Percentiles rank a stretch among this genome's conserved stretches.
These are phyloP conservation scores for Sebastes steindachneri DNA, from an alignment of 2,797 vertebrate genomes.

Conservation along the genomic window DNA sequence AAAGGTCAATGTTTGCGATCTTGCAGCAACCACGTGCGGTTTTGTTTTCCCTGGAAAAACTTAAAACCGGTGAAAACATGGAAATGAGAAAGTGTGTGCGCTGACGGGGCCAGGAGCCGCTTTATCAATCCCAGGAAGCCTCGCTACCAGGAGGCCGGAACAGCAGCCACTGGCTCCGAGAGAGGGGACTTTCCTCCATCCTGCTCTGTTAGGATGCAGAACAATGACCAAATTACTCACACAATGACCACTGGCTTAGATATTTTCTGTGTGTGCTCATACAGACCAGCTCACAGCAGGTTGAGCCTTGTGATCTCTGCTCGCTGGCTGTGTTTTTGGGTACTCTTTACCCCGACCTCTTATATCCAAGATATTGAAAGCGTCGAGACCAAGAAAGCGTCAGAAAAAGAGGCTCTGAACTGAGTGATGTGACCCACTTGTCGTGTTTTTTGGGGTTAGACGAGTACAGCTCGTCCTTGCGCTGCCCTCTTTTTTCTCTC, in stretches of 20 bases:
- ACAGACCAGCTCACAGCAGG: conserved; percentile 49
- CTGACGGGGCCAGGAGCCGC: conserved; percentile 35
- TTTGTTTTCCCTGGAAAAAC: conserved; percentile 64
- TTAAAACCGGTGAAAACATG: conserved; percentile 37
- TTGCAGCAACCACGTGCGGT: conserved; percentile 16
- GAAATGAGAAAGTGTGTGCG: conserved; percentile 57
- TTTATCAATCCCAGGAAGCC: conserved; percentile 81
- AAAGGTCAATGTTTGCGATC: conserved; percentile 34
- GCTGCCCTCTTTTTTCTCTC: conserved; percentile 44
- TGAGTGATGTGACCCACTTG: conserved; percentile 66
- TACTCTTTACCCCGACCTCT: neutral
- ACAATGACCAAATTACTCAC: conserved; percentile 74
- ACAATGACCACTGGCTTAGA: conserved; percentile 31
- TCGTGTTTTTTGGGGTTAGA: conserved; percentile 33
- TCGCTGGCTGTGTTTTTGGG: conserved; percentile 2
- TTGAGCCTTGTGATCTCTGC: conserved; percentile 17
- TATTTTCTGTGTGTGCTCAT: conserved; percentile 46
- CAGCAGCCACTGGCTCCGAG: conserved; percentile 64
- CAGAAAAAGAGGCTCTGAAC: conserved; percentile 1
- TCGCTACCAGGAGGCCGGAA: conserved; percentile 73
- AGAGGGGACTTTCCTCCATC: conserved; percentile 83
- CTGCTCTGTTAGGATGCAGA: conserved; percentile 68
- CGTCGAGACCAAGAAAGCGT: neutral
- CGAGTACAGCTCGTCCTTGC: conserved; percentile 44
- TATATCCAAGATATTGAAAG: neutral